A percentile compares a stretch with the other conserved stretches of the same genome.
Conservation (phyloP, 2,888 invertebrate genomes). For the Antheraea assamensis region DNA sequence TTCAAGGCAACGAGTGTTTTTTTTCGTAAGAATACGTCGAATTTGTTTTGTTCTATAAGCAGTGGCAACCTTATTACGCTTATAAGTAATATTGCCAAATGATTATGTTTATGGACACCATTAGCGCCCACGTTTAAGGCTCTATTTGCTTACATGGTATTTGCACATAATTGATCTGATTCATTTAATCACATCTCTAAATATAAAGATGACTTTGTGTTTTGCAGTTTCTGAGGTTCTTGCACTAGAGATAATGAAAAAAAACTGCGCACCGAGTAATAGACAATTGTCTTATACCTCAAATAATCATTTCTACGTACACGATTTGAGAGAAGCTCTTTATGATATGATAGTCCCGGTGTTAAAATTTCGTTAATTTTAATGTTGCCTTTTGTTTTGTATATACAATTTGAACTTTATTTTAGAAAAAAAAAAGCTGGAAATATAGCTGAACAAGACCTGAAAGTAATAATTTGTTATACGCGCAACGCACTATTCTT, state of each 20-base stretch:
- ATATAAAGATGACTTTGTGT: slow-evolving; percentile 1
- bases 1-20: slow-evolving; percentile 13
- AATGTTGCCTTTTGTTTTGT: too few relatives aligned
- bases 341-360: too few relatives aligned
- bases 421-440: too few relatives aligned
- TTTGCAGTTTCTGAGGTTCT: slow-evolving; percentile 26
- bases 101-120: not conserved
- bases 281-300: too few relatives aligned
- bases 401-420: too few relatives aligned
- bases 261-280: too few relatives aligned
- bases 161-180: slow-evolving; percentile 6
- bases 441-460: too few relatives aligned
- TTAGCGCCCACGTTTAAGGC: slow-evolving; percentile 7
- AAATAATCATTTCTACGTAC: too few relatives aligned
- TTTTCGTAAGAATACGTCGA: slow-evolving; percentile 21
- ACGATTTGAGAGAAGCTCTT: too few relatives aligned
- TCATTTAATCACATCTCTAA: not conserved
- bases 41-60: slow-evolving; percentile 20
- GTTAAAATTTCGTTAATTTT: too few relatives aligned
- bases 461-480: too few relatives aligned
- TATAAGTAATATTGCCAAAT: slow-evolving; percentile 21
- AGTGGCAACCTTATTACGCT: slow-evolving; percentile 20
- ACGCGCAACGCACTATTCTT: too few relatives aligned
- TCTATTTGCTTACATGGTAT: slow-evolving; percentile 1
- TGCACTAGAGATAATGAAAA: not conserved